Evolutionary conservation across 2,888 invertebrate species (phyloP), one percentile per base, ranked within the genome.

Genomic region (Nysson spinosus): DNA sequence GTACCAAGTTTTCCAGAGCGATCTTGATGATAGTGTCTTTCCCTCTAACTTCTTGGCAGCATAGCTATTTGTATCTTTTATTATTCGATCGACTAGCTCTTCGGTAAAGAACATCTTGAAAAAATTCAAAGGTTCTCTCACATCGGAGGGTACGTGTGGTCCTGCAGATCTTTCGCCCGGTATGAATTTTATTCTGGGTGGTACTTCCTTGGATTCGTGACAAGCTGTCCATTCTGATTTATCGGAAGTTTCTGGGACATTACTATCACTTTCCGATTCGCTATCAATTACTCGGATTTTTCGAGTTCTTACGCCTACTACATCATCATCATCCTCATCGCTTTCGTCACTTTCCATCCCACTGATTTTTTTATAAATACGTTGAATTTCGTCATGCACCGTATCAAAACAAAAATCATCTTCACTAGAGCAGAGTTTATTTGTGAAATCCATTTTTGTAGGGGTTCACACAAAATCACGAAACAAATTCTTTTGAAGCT

Each of bases 401-500:
- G 19, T 32, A 30, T 46, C 46, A 30, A 46, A 46, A 46, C 46
- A 32, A 32, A 32, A 30, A 43, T 54, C 54, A 11, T 43, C 47
- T 32, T 50, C 50, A 32, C 42, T 50, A 37, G 49, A 50, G 17
- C 57, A 49, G 44, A 49, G 9, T 57, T 57, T 42, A 22, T 22
- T 57, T 32, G 4, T 49, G 34, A 57, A 22, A 57, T 57, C 56
- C 47, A 55, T 46, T 44, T 35, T 55, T 55, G 37, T 46, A 20
- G 37, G 30, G 46, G 42, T 55, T 47, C 47, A 30, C 32, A 57
- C 39, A 32, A 50, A 50, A 50, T 34, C 40, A 57, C 49, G 34
- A 49, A 19, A 51, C 34, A 51, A 58, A 50, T 44, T 49, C 26
- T 57, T 26, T 19, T 44, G 44, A 52, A 40, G 9, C 60, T 58